Base-by-base conservation (phyloP, 2,797 vertebrate species). In the Valencia hispanica region DNA sequence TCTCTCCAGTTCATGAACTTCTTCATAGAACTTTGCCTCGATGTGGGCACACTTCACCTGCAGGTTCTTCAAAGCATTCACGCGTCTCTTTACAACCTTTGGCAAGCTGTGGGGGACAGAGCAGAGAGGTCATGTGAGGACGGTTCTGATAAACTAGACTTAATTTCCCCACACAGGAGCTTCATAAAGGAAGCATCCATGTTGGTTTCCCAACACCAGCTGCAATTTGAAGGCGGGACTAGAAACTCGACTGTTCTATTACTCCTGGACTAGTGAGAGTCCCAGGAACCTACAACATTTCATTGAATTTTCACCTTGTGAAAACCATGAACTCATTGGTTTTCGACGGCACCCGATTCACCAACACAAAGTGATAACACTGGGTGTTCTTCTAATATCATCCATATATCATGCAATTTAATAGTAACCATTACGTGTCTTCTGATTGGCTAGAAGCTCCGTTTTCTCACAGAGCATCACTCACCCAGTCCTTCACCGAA, bases 11-110 rank as follows among this genome's bases (percentile, higher is more conserved):
- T 99, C 98, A 69, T 99, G 98, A 79, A 99, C 98, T 92, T 99
- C 98, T 89, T 99, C 98, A 48, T 99, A 99, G 91, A 99, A 99
- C 88, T 98, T 99, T 11, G 98, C 98, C 92, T 99, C 98, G 81
- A 99, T 99, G 91, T 99, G 97, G 74, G 98, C 97, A 79, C 98
- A 99, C 86, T 99, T 99, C 78, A 99, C 98, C 94, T 99, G 98
- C 90, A 99, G 97, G 89, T 99, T 99, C 94, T 99, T 99, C 32
- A 99, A 96, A 77, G 98, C 98, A 79, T 99, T 99, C n/a, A 99
- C 97, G 5, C 98, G 96, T 86, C 97, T 96, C 95, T 99, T 99
- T 77, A 99, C 98, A 84, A 99, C 97, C 95, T 97, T 98, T 79
- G 98, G 98, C 94, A 99, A 96, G 92, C 98, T 99, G 92, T 50